Evolutionary conservation across 2,113 vertebrate genomes (phyloP), one percentile per base, ranked within the genome.

Genomic region (Lucifuga dentata): DNA sequence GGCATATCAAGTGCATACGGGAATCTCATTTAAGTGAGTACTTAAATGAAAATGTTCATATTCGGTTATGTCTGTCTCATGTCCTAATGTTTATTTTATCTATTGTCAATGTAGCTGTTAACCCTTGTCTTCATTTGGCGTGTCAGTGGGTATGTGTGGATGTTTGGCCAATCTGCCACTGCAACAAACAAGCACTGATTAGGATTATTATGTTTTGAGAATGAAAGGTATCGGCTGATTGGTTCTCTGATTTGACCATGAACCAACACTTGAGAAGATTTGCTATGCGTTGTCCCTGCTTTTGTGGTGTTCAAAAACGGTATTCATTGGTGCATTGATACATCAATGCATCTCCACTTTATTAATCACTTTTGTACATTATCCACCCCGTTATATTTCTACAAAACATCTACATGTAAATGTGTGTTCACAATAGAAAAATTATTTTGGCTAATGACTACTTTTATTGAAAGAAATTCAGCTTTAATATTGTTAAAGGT

Each of bases 11-110:
- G 70, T 87, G 67, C 80, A 78, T 84, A 80, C 86, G 89, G 93
- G 93, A 94, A 94, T 94, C 93, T 94, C 93, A 93, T 94, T 94
- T 94, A 94, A 94, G 93, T 93, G 75, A 87, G 86, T 81, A 89
- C 93, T 94, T 94, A 94, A 94, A 94, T 94, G 93, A 86, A 91
- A 83, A 76, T 88, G 76, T 86, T 87, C 89, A 89, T 76, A 88
- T 89, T 89, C 86, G 73, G 84, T 90, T 83, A 41, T 56, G 80
- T 92, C 80, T 78, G 88, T 90, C 87, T 77, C 81, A 87, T 76
- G 81, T 85, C 69, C 44, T 63, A 33, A 74, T 70, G 85, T 84
- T 85, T 84, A 11, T 36, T 75, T 82, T 86, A 19, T 74, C 33
- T 67, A 35, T 61, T 55, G 51, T 77, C 2, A 12, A 41, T 76